Evolutionary conservation across 2,113 vertebrate species (phyloP).

Genomic region (Trochalopteron elliotii): DNA sequence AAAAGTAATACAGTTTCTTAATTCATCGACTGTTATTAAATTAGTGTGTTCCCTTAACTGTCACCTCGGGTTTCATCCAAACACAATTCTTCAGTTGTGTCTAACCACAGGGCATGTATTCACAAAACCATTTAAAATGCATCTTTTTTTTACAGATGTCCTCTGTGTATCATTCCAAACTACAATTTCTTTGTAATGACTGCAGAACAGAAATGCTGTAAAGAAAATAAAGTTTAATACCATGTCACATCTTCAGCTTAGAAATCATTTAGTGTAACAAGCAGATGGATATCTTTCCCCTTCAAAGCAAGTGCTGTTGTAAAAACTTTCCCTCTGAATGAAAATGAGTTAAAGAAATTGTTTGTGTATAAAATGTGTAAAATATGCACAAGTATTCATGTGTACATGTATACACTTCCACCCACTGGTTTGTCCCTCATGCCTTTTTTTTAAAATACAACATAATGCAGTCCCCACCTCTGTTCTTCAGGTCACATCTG

Average conservation of each 20-base stretch:
- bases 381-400: background rate
- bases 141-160: slow-evolving; percentile 1
- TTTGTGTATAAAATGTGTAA: background rate
- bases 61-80: slow-evolving; percentile 27
- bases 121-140: slow-evolving; percentile 30
- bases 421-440: background rate
- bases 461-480: background rate
- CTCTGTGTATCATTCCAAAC: background rate
- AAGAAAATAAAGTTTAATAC: background rate
- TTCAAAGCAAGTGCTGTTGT: background rate
- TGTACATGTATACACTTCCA: background rate
- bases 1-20: slow-evolving; percentile 57
- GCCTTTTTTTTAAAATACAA: background rate
- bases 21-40: slow-evolving; percentile 61
- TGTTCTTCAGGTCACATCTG: background rate
- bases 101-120: background rate
- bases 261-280: background rate
- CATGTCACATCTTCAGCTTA: background rate
- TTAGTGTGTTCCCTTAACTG: slow-evolving; percentile 49
- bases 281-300: background rate
- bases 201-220: background rate
- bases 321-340: background rate
- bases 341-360: background rate
- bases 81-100: background rate
- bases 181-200: background rate